phyloP scores from a whole-genome alignment of 2,888 invertebrate species.

The Geophilus truncorum region DNA sequence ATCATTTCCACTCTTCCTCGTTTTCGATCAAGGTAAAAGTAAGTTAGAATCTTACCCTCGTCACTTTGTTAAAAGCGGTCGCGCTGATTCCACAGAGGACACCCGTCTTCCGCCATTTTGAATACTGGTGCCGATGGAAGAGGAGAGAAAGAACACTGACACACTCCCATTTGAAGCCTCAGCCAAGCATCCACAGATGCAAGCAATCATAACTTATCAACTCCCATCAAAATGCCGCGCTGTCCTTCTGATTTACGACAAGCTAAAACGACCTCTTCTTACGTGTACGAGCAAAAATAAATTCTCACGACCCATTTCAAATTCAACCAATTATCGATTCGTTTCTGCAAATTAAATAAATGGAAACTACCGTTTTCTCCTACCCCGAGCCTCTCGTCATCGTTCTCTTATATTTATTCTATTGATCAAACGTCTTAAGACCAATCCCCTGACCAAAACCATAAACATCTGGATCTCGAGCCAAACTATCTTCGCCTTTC shows the following conservation, averaged over 20 bases:
- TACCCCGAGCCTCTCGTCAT: not conserved
- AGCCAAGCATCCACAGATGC: slow-evolving; percentile 25
- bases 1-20: not conserved
- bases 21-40: not conserved
- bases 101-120: slow-evolving; percentile 18
- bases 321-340: slow-evolving; percentile 12
- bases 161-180: slow-evolving; percentile 12
- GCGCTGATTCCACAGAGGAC: not conserved
- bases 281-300: not conserved
- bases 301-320: not conserved
- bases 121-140: slow-evolving; percentile 17
- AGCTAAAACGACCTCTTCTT: not conserved
- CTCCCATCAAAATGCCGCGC: slow-evolving; percentile 7
- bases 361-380: not conserved
- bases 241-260: not conserved
- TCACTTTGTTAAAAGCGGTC: not conserved
- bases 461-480: not conserved
- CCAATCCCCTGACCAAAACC: not conserved
- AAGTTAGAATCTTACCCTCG: slow-evolving; percentile 13
- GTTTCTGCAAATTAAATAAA: not conserved
- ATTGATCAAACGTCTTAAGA: not conserved
- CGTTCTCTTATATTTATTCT: not conserved
- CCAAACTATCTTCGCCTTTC: not conserved
- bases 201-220: slow-evolving; percentile 17
- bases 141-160: slow-evolving; percentile 11